These are phyloP conservation scores for Aphis gossypii DNA, from an alignment of 1,140 invertebrate species.

Conservation along the genomic window DNA sequence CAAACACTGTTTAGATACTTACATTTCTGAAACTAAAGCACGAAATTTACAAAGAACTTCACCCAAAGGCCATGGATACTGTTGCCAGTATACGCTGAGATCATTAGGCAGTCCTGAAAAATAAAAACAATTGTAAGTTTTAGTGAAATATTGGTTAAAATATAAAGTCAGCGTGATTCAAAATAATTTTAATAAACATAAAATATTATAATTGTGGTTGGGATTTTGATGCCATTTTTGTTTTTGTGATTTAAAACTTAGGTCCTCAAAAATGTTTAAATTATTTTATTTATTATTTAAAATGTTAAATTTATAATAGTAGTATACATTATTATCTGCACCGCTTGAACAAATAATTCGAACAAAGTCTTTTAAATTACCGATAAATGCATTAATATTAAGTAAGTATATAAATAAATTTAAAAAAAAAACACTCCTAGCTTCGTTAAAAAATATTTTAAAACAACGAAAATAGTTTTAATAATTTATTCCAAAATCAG, in stretches of 20 bases:
- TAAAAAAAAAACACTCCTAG: neutral
- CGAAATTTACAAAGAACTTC: conserved; percentile 83
- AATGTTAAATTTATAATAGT: neutral
- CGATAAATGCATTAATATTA: no score
- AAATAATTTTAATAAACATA: neutral
- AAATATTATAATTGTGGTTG: neutral
- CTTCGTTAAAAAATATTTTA: neutral
- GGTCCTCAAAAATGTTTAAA: neutral
- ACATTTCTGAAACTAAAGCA: conserved; percentile 85
- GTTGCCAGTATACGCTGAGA: conserved; percentile 87
- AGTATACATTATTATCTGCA: no score
- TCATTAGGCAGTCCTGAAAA: conserved; percentile 86
- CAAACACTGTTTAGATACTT: conserved; percentile 65
- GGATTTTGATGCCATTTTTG: neutral
- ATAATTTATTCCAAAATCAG: neutral
- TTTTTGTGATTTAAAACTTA: neutral
- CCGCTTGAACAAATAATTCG: neutral
- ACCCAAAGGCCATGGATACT: conserved; percentile 90
- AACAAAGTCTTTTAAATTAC: no score
- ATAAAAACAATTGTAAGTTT: conserved; percentile 50
- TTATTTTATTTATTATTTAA: neutral
- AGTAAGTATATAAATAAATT: no score
- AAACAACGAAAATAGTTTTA: neutral
- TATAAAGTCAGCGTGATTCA: neutral
- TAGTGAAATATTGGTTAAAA: neutral